Evolutionary conservation across 2,797 vertebrate species (phyloP).

Genomic region (Sebastiscus tertius): DNA sequence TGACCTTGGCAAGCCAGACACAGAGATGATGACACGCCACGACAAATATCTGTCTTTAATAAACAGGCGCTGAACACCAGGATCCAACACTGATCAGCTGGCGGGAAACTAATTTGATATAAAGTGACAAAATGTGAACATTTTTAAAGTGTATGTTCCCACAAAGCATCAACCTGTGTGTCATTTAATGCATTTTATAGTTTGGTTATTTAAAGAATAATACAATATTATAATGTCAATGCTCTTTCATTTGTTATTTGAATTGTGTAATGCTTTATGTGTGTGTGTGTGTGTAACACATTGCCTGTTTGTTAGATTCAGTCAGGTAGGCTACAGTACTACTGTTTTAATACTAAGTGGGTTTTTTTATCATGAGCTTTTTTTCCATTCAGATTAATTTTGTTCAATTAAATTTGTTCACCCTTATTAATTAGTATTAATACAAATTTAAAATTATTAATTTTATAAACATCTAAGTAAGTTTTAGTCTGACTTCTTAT

Average conservation of each 20-base stretch:
- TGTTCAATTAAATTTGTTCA: neutral
- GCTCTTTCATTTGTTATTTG: neutral
- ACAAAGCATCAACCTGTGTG: neutral
- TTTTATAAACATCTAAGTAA: neutral
- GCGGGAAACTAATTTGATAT: neutral
- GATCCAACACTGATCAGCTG: conserved; percentile 1
- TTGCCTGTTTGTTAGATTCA: neutral
- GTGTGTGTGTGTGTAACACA: neutral
- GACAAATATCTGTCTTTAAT: conserved; percentile 66
- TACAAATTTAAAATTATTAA: neutral
- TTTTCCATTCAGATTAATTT: neutral
- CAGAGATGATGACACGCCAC: conserved; percentile 48
- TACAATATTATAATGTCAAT: neutral
- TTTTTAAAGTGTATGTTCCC: neutral
- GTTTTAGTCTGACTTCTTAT: neutral
- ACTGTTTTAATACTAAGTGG: neutral
- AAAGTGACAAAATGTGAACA: neutral
- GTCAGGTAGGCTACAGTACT: neutral
- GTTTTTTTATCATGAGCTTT: neutral
- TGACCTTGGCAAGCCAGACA: conserved; percentile 66
- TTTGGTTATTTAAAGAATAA: neutral
- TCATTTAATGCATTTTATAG: neutral
- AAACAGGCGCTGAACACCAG: conserved; percentile 35
- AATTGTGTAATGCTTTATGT: neutral
- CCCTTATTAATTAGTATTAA: neutral